A percentile compares a stretch with the other conserved stretches of the same genome.
These are phyloP conservation scores for Daphoenositta chrysoptera DNA, from an alignment of 2,113 vertebrate species.

Conservation along the genomic window DNA sequence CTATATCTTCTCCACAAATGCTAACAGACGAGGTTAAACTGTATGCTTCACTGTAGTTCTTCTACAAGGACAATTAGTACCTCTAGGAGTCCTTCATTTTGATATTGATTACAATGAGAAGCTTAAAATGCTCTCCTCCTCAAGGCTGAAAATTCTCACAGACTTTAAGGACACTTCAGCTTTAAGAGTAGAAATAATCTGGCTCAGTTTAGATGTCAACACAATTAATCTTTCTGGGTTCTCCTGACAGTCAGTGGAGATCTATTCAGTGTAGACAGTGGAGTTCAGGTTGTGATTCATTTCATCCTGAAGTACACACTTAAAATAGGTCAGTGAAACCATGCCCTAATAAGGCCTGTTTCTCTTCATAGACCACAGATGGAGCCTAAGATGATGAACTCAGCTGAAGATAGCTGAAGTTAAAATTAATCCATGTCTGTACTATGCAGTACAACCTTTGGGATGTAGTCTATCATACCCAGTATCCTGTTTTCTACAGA, in stretches of 20 bases:
- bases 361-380: background rate
- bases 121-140: background rate
- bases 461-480: background rate
- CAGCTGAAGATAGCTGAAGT: background rate
- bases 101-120: background rate
- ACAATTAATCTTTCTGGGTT: background rate
- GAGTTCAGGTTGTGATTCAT: constrained; percentile 33
- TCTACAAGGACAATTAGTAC: background rate
- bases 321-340: constrained; percentile 34
- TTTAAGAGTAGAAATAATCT: constrained; percentile 12
- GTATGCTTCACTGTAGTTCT: background rate
- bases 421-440: background rate
- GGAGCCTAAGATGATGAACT: background rate
- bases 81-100: background rate
- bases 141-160: background rate
- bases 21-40: background rate
- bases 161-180: background rate
- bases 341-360: constrained; percentile 35
- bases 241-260: background rate
- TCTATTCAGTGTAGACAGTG: background rate
- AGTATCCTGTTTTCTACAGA: background rate
- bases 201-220: background rate
- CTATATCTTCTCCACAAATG: background rate
- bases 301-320: constrained; percentile 16
- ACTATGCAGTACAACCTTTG: background rate